phyloP scores from a whole-genome alignment of 2,113 vertebrate genomes.

The Pachyramphus minor region DNA sequence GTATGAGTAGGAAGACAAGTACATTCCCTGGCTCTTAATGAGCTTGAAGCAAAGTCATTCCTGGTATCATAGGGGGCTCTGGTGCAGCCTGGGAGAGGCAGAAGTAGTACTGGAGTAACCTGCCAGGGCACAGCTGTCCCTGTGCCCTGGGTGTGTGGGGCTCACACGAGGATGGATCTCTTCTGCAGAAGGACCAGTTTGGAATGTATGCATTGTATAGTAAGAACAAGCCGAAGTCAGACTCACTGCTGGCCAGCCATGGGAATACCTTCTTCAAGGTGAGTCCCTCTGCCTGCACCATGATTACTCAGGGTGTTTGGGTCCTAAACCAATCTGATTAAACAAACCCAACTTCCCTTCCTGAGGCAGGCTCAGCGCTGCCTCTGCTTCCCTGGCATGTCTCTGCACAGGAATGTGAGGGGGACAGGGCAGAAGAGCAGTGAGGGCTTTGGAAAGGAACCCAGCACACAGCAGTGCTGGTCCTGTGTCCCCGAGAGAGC shows the following conservation, averaged over 20 bases:
- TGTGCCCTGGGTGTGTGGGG: neutral
- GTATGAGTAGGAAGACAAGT: neutral
- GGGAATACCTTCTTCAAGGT: constrained; percentile 88
- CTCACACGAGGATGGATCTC: neutral
- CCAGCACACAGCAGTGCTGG: neutral
- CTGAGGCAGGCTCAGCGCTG: neutral
- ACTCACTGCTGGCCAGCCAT: constrained; percentile 80
- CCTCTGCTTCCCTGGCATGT: neutral
- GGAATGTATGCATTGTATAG: constrained; percentile 86
- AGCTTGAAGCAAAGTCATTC: neutral
- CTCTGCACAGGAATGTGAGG: neutral
- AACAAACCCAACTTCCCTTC: neutral
- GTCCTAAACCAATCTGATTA: neutral
- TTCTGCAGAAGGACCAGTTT: constrained; percentile 83
- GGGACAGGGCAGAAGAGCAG: neutral
- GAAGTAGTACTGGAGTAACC: neutral
- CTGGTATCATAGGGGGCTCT: neutral
- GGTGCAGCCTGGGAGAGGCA: neutral
- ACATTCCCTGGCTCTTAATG: neutral
- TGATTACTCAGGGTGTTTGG: neutral
- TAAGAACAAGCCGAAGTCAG: constrained; percentile 87
- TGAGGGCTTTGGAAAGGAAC: neutral
- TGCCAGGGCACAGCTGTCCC: rapidly evolving
- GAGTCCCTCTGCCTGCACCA: neutral
- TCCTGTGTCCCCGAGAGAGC: neutral